Base-by-base conservation (phyloP, 2,797 vertebrate species). In the Parauchenoglanis punctatus region DNA sequence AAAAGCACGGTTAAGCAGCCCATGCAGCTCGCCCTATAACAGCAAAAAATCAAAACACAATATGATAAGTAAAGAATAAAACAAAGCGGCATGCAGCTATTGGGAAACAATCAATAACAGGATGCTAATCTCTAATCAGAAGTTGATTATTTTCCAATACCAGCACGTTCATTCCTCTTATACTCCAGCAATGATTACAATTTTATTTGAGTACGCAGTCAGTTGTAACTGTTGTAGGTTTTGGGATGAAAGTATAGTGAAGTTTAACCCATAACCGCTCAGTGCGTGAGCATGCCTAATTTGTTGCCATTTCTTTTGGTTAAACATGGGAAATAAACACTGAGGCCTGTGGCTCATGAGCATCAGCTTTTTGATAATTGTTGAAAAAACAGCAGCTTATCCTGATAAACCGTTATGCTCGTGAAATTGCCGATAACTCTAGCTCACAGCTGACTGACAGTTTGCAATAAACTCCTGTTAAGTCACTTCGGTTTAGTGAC, bases 1-100 rank as follows among this genome's bases (percentile, higher is more conserved):
- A 93, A 31, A 0, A 97, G 94, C 75, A 95, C 83, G 0, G 92
- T 91, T 63, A 96, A 92, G 90, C 96, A 97, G 86, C 90, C 88
- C 18, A 95, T 88, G 85, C 87, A 91, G 90, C 96, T 97, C 20
- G 94, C 94, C 40, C 89, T 93, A 13, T 6, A 54, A 78, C n/a
- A 35, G 17, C 25, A 67, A 76, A 46, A 6, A 25, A 58, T 52
- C 31, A 70, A 20, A 17, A 5, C 5, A 35, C 31, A 25, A 61
- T 61, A n/a, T 54, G 46, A 52, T 54, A 20, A 15, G 2, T 13
- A 76, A 54, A 11, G 6, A n/a, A 52, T 15, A 18, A 56, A 56
- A 58, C 25, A 31, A n/a, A 17, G 18, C 3, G 2, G 49, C 15
- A 77, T 17, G 11, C 11, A 49, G 72, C 49, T 73, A 46, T 44